Evolutionary conservation across 2,113 vertebrate species (phyloP).

Genomic region (Scartelaos histophorus): DNA sequence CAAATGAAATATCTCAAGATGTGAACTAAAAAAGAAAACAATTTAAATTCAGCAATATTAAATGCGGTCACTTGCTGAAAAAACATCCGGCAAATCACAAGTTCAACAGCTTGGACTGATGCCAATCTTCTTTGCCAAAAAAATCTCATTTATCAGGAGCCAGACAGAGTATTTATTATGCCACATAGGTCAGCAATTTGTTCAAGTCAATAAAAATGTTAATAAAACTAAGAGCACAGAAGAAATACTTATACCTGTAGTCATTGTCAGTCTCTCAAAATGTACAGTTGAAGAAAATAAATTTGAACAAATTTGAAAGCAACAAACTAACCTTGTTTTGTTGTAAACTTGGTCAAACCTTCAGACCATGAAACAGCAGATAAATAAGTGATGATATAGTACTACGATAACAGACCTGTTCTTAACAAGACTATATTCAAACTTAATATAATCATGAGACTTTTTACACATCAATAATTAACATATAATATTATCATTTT

Average conservation of each 20-base stretch:
- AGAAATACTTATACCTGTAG: constrained; percentile 42
- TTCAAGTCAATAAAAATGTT: constrained; percentile 79
- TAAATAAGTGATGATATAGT: constrained; percentile 26
- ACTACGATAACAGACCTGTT: constrained; percentile 9
- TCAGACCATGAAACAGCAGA: constrained; percentile 40
- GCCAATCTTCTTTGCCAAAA: constrained; percentile 69
- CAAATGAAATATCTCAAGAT: neutral
- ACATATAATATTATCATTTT: neutral
- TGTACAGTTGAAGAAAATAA: constrained; percentile 17
- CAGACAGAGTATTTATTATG: constrained; percentile 66
- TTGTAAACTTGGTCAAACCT: constrained; percentile 69
- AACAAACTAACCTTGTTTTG: constrained; percentile 23
- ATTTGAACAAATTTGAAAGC: constrained; percentile 19
- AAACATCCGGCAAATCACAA: constrained; percentile 61
- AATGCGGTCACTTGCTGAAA: constrained; percentile 65
- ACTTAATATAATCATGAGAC: neutral
- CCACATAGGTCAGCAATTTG: constrained; percentile 74
- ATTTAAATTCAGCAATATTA: constrained; percentile 53
- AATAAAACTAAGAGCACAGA: constrained; percentile 77
- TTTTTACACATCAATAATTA: neutral
- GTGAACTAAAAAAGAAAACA: constrained; percentile 1
- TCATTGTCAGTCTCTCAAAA: constrained; percentile 39
- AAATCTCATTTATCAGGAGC: constrained; percentile 65
- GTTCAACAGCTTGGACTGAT: constrained; percentile 59
- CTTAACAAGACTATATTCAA: neutral